phyloP scores from a whole-genome alignment of 37 sponge, comb jelly and placozoan genomes.

The Chondrosia reniformis region DNA sequence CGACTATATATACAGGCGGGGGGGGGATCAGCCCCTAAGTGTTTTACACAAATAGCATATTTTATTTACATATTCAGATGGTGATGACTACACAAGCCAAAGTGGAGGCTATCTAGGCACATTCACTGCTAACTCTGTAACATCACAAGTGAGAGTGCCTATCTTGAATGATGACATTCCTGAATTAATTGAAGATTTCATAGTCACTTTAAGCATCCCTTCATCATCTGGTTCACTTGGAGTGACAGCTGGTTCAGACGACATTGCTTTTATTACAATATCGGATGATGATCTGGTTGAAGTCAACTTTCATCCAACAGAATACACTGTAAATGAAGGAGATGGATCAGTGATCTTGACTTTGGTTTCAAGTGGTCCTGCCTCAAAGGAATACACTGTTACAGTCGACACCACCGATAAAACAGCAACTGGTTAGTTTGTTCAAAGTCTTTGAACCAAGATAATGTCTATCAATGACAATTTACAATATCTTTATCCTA shows the following conservation, averaged over 20 bases:
- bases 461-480: no score
- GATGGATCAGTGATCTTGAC: slow-evolving; percentile 22
- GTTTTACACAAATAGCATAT: no score
- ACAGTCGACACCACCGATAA: neutral
- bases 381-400: neutral
- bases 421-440: neutral
- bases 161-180: slow-evolving; percentile 26
- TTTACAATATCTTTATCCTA: no score
- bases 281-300: slow-evolving; percentile 30
- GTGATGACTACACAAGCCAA: neutral
- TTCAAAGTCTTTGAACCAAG: no score
- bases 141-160: neutral
- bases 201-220: neutral
- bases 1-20: no score
- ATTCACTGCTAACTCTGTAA: neutral
- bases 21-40: no score
- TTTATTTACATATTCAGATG: no score
- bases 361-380: neutral
- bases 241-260: neutral
- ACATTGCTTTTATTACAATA: slow-evolving; percentile 12
- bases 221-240: neutral
- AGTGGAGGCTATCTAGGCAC: neutral
- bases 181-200: slow-evolving; percentile 19
- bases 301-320: neutral
- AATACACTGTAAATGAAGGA: slow-evolving; percentile 4